Evolutionary conservation across 2,797 vertebrate species (phyloP).

Genomic region (Pygocentrus nattereri): DNA sequence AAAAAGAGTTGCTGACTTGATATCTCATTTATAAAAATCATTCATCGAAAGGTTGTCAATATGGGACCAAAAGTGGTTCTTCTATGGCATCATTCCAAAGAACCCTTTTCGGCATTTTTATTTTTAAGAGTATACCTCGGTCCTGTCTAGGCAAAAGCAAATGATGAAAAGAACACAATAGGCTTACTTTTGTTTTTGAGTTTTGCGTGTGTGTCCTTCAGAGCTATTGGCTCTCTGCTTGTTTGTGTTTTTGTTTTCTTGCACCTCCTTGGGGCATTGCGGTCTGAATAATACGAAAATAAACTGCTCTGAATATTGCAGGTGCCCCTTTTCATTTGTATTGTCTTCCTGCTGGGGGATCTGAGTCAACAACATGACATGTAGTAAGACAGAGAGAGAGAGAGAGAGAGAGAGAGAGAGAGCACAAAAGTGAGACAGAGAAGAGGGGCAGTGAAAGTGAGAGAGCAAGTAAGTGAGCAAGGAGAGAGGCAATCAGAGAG

Average conservation of each 20-base stretch:
- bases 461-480: conserved; percentile 38
- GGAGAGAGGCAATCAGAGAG: conserved; percentile 5
- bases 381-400: background rate
- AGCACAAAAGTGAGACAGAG: background rate
- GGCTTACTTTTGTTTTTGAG: conserved; percentile 7
- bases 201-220: conserved; percentile 8
- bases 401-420: background rate
- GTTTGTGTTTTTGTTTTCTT: conserved; percentile 21
- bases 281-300: conserved; percentile 2
- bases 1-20: too few species aligned
- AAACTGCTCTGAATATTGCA: conserved; percentile 32
- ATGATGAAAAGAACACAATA: background rate
- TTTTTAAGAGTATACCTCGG: background rate
- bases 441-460: conserved; percentile 27
- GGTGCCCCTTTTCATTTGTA: conserved; percentile 21
- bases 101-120: background rate
- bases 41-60: too few species aligned
- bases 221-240: conserved; percentile 2
- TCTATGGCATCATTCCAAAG: background rate
- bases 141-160: background rate
- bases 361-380: conserved; percentile 26
- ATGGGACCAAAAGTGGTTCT: background rate
- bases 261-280: background rate
- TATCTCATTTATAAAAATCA: too few species aligned
- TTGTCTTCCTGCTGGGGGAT: conserved; percentile 17